Conservation (phyloP, 2,113 vertebrate genomes). For the Platysternon megacephalum region DNA sequence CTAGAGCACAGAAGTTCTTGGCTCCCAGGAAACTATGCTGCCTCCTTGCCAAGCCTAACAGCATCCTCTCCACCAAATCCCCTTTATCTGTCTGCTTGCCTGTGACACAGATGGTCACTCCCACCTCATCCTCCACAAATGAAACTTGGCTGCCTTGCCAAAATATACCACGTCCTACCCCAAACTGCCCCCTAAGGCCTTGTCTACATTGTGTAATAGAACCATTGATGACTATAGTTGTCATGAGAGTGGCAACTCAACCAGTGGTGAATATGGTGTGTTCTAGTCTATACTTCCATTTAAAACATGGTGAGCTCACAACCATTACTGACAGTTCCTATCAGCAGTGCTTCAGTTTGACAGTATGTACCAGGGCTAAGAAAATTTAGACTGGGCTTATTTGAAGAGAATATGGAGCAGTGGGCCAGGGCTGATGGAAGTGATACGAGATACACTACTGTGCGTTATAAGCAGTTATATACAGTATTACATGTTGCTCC, state of each 20-base stretch:
- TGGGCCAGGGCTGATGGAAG: too few species aligned
- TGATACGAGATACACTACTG: not conserved
- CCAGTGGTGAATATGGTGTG: not conserved
- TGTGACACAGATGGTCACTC: not conserved
- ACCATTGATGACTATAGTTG: not conserved
- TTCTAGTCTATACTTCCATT: not conserved
- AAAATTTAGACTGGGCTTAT: not conserved
- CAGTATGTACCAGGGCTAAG: not conserved
- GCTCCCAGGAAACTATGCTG: too few species aligned
- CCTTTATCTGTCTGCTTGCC: not conserved
- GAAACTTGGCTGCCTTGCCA: not conserved
- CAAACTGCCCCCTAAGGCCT: not conserved
- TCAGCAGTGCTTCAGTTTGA: not conserved
- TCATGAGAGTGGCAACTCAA: not conserved
- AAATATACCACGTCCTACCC: not conserved
- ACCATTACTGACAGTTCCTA: too few species aligned
- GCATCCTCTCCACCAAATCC: not conserved
- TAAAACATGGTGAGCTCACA: not conserved
- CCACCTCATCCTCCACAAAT: not conserved
- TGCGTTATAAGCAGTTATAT: not conserved
- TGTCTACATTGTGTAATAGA: too few species aligned
- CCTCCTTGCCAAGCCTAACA: too few species aligned
- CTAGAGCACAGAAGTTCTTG: too few species aligned
- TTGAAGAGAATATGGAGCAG: not conserved
- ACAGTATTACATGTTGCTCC: not conserved